These are phyloP conservation scores for Rhopilema esculentum DNA, from an alignment of 30 jellyfish, hydroid and myxozoan species.

Conservation along the genomic window DNA sequence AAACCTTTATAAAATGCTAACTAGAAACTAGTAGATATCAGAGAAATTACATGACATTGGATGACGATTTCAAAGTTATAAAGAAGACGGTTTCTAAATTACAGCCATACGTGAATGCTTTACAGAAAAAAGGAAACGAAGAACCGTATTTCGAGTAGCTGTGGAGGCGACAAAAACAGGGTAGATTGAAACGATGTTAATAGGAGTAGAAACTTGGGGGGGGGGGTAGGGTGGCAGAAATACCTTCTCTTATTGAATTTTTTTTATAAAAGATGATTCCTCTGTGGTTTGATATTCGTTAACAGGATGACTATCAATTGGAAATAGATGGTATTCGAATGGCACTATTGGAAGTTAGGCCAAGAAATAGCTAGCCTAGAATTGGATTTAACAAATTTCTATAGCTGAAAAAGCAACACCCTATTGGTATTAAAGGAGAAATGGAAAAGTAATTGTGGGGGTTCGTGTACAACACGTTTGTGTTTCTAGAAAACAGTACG, in stretches of 20 bases:
- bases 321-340: too few relatives aligned
- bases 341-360: too few relatives aligned
- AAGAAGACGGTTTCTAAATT: background rate
- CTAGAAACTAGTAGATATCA: slow-evolving; percentile 44
- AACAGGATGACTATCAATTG: too few relatives aligned
- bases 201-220: too few relatives aligned
- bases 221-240: too few relatives aligned
- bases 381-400: background rate
- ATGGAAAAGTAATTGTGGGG: background rate
- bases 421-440: background rate
- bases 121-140: background rate
- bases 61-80: background rate
- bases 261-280: too few relatives aligned
- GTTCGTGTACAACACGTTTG: too few relatives aligned
- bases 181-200: too few relatives aligned
- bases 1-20: slow-evolving; percentile 60
- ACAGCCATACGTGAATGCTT: background rate
- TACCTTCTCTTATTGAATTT: too few relatives aligned
- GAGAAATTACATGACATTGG: background rate
- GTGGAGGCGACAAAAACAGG: too few relatives aligned
- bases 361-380: background rate
- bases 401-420: background rate
- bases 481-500: too few relatives aligned
- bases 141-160: background rate
- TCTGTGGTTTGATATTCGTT: too few relatives aligned